A percentile compares a stretch with the other conserved stretches of the same genome.
Evolutionary conservation across 2,113 vertebrate species (phyloP).

Genomic region (Gopherus flavomarginatus): DNA sequence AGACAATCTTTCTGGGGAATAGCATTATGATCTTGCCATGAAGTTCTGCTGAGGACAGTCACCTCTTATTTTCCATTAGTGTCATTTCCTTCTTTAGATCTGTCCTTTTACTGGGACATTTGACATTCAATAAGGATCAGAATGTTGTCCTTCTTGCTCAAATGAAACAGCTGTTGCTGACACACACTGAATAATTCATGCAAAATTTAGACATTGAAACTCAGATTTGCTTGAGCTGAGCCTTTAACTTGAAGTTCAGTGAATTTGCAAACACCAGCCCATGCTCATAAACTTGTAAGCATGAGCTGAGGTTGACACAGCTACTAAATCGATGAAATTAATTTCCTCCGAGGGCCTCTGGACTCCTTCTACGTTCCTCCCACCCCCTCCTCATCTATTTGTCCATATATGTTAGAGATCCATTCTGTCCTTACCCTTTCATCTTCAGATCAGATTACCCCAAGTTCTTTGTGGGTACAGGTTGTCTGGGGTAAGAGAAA

Average conservation of each 20-base stretch:
- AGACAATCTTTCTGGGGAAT: background rate
- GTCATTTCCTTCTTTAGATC: background rate
- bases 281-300: background rate
- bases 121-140: background rate
- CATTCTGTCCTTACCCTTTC: background rate
- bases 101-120: background rate
- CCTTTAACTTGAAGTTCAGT: background rate
- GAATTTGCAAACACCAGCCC: background rate
- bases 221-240: background rate
- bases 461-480: background rate
- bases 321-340: background rate
- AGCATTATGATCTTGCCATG: background rate
- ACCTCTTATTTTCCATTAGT: background rate
- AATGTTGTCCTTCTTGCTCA: background rate
- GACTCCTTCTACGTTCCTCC: background rate
- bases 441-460: background rate
- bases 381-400: rapidly evolving
- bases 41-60: background rate
- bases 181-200: background rate
- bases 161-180: background rate
- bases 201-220: background rate
- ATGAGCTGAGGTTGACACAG: background rate
- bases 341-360: background rate
- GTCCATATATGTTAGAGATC: background rate
- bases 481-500: background rate